phyloP scores from a whole-genome alignment of 1,140 invertebrate genomes.

The Holcopasites calliopsidis region DNA sequence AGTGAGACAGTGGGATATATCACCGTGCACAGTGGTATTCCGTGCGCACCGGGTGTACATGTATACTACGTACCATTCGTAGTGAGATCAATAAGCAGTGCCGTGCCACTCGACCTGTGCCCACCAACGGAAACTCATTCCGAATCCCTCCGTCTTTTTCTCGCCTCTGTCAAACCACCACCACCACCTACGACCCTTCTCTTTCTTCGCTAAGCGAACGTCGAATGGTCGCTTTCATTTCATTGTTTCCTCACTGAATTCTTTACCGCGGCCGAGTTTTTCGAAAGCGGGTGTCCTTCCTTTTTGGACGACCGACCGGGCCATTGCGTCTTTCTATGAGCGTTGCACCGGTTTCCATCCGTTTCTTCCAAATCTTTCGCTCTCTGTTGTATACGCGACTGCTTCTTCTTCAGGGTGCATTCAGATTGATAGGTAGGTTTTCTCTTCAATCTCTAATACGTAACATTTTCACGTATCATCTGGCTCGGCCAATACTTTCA shows the following conservation, averaged over 20 bases:
- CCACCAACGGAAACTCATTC: constrained; percentile 51
- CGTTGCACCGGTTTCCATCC: background rate
- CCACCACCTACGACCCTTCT: background rate
- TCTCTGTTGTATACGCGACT: background rate
- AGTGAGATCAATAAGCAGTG: constrained; percentile 75
- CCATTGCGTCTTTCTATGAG: constrained; percentile 15
- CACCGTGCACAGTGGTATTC: constrained; percentile 54
- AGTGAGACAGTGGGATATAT: constrained; percentile 47
- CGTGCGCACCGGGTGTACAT: constrained; percentile 66
- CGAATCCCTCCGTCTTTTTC: constrained; percentile 18
- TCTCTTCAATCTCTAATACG: background rate
- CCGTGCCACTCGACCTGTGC: constrained; percentile 65
- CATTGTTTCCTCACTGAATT: constrained; percentile 17
- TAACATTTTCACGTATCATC: background rate
- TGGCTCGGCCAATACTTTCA: too few species aligned
- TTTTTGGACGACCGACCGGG: background rate
- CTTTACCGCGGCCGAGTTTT: background rate
- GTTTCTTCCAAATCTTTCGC: background rate
- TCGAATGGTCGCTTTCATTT: constrained; percentile 3
- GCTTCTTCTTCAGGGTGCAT: background rate
- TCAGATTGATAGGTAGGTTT: background rate
- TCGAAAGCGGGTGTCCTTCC: background rate
- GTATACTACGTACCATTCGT: constrained; percentile 70
- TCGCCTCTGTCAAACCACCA: background rate
- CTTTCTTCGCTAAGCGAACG: background rate